Evolutionary conservation across 2,113 vertebrate species (phyloP).

Genomic region (Notarius quadriscutis): DNA sequence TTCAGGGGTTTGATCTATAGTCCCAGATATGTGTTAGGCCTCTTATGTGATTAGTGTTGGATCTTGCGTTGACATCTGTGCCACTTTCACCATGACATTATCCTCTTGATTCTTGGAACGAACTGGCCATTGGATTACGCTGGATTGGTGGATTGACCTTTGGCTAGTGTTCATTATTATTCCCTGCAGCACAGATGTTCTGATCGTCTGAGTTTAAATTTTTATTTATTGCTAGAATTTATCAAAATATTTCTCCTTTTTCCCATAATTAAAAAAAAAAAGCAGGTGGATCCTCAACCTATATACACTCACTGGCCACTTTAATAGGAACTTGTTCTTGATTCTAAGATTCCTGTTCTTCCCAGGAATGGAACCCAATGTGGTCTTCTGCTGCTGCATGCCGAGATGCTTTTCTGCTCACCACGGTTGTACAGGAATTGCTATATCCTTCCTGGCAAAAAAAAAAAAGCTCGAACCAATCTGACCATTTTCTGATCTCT

Average conservation of each 20-base stretch:
- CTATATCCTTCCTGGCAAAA: too few species aligned
- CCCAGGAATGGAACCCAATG: too few species aligned
- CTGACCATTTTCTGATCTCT: too few species aligned
- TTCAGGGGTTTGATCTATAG: background rate
- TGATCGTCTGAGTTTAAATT: background rate
- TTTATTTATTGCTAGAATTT: background rate
- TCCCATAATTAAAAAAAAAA: too few species aligned
- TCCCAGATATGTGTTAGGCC: background rate
- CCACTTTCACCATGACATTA: slow-evolving; percentile 20
- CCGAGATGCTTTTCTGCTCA: too few species aligned
- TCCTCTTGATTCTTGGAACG: slow-evolving; percentile 14
- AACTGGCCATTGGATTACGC: slow-evolving; percentile 29
- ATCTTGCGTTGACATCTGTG: background rate
- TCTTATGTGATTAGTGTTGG: slow-evolving; percentile 19
- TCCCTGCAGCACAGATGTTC: background rate
- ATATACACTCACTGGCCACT: too few species aligned
- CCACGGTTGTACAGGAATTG: too few species aligned
- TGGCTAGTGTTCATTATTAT: slow-evolving; percentile 32
- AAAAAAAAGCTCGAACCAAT: too few species aligned
- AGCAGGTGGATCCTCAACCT: too few species aligned
- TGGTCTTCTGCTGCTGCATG: too few species aligned
- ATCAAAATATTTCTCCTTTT: background rate
- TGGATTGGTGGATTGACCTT: slow-evolving; percentile 28
- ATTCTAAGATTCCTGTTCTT: too few species aligned
- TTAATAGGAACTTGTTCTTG: too few species aligned